Base-by-base conservation (phyloP, 1,140 invertebrate genomes). In the Homalodisca vitripennis region DNA sequence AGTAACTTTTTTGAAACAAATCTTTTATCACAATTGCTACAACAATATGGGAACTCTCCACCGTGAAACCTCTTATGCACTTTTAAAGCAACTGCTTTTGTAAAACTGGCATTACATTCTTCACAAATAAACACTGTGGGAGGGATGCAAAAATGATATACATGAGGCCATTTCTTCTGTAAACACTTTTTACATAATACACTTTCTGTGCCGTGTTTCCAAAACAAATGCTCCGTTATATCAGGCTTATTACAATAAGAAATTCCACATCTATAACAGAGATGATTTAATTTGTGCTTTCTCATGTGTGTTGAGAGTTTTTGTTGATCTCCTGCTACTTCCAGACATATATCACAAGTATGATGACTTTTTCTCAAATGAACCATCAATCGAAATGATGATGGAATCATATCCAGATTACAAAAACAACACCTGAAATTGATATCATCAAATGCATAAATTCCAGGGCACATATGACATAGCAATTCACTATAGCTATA, bases 151-250 rank as follows among this genome's bases (percentile, higher is more conserved):
- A 94, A 94, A 76, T 95, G 92, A 81, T 94, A 95, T 12, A 93
- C 89, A 79, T 94, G 91, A 0, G 90, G 91, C 92, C 92, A 94
- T 73, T 93, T 93, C 76, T 94, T 94, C 72, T 93, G 90, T 2
- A 93, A 77, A 79, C 92, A 95, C 75, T 86, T 88, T 78, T 92
- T 92, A 77, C 92, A 95, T 2, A 89, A 79, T 1, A 91, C 87
- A 81, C 92, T 93, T 77, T 94, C 92, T 2, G 92, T 94, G 14
- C 92, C 92, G 78, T 95, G 92, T 77, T 95, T 94, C 92, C 92
- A 95, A 77, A 93, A 93, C 46, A 94, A 79, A 82, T 95, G 92
- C 75, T 92, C 92, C 34, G 88, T 92, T 62, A 94, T 93, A 74
- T 93, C 91, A 46, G 88, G 88, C 78, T 93, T 93, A 78, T 92